Conservation (phyloP, 2,888 invertebrate species). For the Aphodius granarius region DNA sequence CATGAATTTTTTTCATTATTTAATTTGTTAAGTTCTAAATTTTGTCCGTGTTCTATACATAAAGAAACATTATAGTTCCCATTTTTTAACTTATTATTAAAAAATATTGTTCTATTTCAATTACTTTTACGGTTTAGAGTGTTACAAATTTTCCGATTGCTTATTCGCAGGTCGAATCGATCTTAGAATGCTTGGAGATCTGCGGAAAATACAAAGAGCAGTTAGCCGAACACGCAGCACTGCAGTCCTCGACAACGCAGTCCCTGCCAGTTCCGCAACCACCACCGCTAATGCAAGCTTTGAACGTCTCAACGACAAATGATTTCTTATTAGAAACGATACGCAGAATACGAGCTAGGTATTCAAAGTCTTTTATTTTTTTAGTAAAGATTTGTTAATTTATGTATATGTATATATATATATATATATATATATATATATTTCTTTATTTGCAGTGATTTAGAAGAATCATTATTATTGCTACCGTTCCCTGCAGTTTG, state of each 20-base stretch:
- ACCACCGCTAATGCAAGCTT: constrained; percentile 83
- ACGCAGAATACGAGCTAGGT: constrained; percentile 80
- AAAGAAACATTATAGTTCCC: constrained; percentile 24
- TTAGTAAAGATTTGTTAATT: constrained; percentile 2
- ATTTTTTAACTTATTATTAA: no score
- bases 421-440: no score
- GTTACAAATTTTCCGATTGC: constrained; percentile 21
- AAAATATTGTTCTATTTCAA: neutral
- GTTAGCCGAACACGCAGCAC: constrained; percentile 56
- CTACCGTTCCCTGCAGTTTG: constrained; percentile 82
- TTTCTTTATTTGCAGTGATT: constrained; percentile 65
- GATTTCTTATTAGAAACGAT: constrained; percentile 83
- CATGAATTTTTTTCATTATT: constrained; percentile 19
- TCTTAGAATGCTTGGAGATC: constrained; percentile 88
- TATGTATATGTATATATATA: constrained; percentile 8
- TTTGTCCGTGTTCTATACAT: no score
- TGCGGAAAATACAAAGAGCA: constrained; percentile 65
- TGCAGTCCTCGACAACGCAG: constrained; percentile 47
- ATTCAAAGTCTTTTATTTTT: no score
- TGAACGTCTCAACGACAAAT: constrained; percentile 69
- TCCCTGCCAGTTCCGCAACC: constrained; percentile 57
- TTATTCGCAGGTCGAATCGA: constrained; percentile 78
- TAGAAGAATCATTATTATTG: constrained; percentile 86
- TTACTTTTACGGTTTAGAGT: neutral
- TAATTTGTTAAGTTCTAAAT: no score